Conservation (phyloP, 2,797 vertebrate species). For the Presbytis comata region DNA sequence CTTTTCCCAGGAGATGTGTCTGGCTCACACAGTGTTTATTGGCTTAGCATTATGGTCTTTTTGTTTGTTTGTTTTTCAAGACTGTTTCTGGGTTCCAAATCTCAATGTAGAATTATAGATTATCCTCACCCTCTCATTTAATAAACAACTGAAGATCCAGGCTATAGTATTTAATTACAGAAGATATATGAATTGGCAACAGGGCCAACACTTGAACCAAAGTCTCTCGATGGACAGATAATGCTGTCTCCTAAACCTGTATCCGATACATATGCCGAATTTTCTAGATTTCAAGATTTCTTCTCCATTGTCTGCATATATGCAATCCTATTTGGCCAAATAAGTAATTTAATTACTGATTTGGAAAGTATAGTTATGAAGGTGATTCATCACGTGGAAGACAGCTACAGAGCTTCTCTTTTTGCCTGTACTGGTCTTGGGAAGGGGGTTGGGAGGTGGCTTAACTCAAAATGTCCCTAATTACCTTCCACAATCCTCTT, state of each 20-base stretch:
- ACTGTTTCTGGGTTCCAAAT: background rate
- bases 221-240: background rate
- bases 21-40: background rate
- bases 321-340: constrained; percentile 10
- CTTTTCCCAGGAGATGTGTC: background rate
- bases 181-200: background rate
- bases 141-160: background rate
- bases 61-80: background rate
- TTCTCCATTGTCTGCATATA: background rate
- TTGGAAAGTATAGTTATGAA: constrained; percentile 16
- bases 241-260: background rate
- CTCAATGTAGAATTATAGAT: background rate
- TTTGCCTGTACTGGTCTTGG: background rate
- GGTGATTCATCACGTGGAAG: constrained; percentile 41
- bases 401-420: background rate
- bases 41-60: background rate
- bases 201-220: background rate
- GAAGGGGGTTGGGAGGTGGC: too few relatives aligned
- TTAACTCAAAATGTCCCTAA: constrained; percentile 36
- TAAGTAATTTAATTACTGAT: constrained; percentile 55
- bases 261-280: background rate
- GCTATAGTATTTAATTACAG: background rate
- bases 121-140: background rate
- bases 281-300: background rate
- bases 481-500: background rate